phyloP scores from a whole-genome alignment of 2,113 vertebrate genomes.

The Calonectris borealis region DNA sequence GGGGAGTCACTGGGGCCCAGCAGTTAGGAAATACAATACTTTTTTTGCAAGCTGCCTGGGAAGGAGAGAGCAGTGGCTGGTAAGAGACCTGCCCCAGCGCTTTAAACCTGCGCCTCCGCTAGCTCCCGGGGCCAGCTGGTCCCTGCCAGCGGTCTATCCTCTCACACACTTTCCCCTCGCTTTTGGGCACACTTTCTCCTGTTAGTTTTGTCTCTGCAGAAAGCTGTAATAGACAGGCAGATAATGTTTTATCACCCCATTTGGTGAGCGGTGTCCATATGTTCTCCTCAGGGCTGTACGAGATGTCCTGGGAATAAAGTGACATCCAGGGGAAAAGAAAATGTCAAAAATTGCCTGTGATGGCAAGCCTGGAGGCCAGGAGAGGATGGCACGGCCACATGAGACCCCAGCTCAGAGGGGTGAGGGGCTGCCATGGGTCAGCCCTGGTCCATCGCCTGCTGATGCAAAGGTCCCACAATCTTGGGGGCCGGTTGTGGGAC shows the following conservation, averaged over 20 bases:
- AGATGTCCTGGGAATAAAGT: background rate
- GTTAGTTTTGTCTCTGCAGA: background rate
- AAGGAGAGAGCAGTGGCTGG: background rate
- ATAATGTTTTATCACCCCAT: rapidly evolving
- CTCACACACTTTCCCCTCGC: background rate
- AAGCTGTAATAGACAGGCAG: background rate
- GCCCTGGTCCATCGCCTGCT: rapidly evolving
- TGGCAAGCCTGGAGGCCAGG: background rate
- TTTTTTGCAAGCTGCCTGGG: background rate
- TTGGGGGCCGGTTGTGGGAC: rapidly evolving
- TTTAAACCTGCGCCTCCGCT: rapidly evolving
- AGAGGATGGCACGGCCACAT: rapidly evolving
- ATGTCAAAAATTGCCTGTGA: background rate
- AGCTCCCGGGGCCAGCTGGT: rapidly evolving
- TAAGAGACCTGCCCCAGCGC: rapidly evolving
- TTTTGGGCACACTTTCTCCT: rapidly evolving
- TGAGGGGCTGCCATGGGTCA: background rate
- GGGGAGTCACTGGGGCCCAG: background rate
- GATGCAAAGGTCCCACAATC: rapidly evolving
- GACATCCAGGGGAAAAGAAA: background rate
- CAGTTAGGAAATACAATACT: background rate
- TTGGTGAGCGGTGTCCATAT: rapidly evolving
- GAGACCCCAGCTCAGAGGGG: background rate
- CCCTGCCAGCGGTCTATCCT: rapidly evolving
- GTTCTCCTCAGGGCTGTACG: background rate